These are phyloP conservation scores for Manacus vitellinus DNA, from an alignment of 2,113 vertebrate genomes.

Conservation along the genomic window DNA sequence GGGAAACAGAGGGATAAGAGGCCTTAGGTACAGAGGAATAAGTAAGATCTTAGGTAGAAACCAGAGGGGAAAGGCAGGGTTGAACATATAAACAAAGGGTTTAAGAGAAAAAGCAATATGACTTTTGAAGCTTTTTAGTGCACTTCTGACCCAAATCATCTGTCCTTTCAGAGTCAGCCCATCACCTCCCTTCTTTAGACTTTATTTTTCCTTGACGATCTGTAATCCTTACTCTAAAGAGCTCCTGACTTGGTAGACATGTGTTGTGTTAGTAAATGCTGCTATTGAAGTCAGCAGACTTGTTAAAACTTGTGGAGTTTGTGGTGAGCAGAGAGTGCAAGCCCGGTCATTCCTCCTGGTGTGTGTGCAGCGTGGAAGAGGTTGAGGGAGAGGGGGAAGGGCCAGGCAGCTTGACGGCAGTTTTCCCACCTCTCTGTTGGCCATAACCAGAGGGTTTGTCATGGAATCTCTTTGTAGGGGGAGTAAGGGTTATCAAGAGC, in stretches of 20 bases:
- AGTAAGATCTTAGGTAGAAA: slow-evolving; percentile 24
- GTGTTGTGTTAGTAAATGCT: slow-evolving; percentile 48
- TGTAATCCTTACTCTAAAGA: slow-evolving; percentile 57
- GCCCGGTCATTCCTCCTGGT: background rate
- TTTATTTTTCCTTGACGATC: slow-evolving; percentile 36
- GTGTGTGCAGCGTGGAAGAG: background rate
- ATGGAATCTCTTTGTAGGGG: background rate
- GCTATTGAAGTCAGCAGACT: slow-evolving; percentile 49
- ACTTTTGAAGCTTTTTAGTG: slow-evolving; percentile 54
- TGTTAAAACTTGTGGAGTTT: slow-evolving; percentile 58
- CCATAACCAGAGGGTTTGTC: background rate
- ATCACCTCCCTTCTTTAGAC: slow-evolving; percentile 43
- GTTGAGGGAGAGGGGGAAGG: background rate
- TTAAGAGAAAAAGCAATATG: slow-evolving; percentile 34
- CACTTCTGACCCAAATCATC: slow-evolving; percentile 58
- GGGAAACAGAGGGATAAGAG: background rate
- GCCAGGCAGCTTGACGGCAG: background rate
- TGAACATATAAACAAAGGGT: slow-evolving; percentile 56
- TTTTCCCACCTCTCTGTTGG: background rate
- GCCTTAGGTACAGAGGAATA: slow-evolving; percentile 36
- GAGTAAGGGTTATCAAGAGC: background rate
- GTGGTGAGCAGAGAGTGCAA: background rate
- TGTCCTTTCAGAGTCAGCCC: slow-evolving; percentile 43
- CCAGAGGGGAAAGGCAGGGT: background rate
- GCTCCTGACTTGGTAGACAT: slow-evolving; percentile 38